phyloP scores from a whole-genome alignment of 2,113 vertebrate genomes.

The Tylochromis polylepis region DNA sequence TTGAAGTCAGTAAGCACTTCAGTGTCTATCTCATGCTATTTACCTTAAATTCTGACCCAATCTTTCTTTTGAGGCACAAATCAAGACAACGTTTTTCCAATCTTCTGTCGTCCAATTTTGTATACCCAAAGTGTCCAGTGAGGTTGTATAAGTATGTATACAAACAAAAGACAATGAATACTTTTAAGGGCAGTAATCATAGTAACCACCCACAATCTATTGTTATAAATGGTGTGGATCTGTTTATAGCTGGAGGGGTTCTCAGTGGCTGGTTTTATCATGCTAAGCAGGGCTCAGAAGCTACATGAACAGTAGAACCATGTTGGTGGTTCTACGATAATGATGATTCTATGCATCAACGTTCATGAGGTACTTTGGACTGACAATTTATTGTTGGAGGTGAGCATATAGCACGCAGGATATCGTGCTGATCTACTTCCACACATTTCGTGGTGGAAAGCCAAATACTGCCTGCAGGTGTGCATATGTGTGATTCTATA shows the following conservation, averaged over 20 bases:
- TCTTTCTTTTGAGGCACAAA: background rate
- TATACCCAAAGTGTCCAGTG: background rate
- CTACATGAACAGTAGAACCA: background rate
- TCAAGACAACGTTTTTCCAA: background rate
- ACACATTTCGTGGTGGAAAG: background rate
- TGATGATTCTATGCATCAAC: background rate
- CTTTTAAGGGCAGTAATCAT: background rate
- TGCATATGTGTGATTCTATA: background rate
- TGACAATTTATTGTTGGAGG: background rate
- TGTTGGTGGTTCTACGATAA: background rate
- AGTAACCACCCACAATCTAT: background rate
- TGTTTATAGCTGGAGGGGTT: background rate
- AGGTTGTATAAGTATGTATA: background rate
- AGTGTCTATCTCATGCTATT: background rate
- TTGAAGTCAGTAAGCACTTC: background rate
- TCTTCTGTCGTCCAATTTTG: background rate
- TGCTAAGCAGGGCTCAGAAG: background rate
- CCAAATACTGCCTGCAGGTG: background rate
- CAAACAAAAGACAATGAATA: background rate
- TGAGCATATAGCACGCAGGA: too few relatives aligned
- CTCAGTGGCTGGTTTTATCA: background rate
- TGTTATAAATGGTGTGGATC: background rate
- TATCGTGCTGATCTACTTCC: background rate
- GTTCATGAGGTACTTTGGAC: background rate
- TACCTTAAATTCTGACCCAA: background rate